Evolutionary conservation across 2,797 vertebrate species (phyloP), one percentile per base, ranked within the genome.

Genomic region (Lagodon rhomboides): DNA sequence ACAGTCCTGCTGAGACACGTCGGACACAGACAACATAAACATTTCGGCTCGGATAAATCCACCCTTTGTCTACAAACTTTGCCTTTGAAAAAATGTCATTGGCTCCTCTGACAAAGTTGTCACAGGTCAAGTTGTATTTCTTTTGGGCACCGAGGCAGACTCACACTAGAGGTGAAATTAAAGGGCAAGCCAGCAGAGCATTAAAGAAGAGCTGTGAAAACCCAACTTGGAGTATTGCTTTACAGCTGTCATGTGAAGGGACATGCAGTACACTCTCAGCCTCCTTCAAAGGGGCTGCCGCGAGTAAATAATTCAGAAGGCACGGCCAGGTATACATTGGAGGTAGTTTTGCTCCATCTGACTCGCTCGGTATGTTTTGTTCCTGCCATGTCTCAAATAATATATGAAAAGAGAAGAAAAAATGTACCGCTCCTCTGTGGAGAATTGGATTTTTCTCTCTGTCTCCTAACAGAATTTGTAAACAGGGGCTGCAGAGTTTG

Each of bases 271-370:
- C 72, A 85, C 77, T 63, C 72, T 81, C 81, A 84, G 73, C 72
- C 75, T 83, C 65, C 77, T 91, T 92, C 85, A 90, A 84, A 90
- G 54, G 60, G 68, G 74, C 62, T 85, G 73, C 84, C 68, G 60
- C 69, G 84, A 65, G 83, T 94, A 90, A 93, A 94, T 94, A 92
- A 95, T 94, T 93, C 83, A 94, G 70, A 85, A 81, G 54, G 82
- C 68, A 79, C 62, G 77, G 77, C 73, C 77, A 75, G 78, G 79
- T 89, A 85, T 88, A 87, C 78, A 71, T 83, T 86, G 80, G 79
- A 79, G 63, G 63, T 68, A 87, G 75, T 90, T 93, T 83, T 87
- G 71, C 82, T 88, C 77, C 50, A 23, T 79, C 78, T 80, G 73
- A 84, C 84, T 91, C 65, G 72, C 79, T 80, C 43, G 4, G 69